These are phyloP conservation scores for Etheostoma spectabile DNA, from an alignment of 2,113 vertebrate genomes.

Conservation along the genomic window DNA sequence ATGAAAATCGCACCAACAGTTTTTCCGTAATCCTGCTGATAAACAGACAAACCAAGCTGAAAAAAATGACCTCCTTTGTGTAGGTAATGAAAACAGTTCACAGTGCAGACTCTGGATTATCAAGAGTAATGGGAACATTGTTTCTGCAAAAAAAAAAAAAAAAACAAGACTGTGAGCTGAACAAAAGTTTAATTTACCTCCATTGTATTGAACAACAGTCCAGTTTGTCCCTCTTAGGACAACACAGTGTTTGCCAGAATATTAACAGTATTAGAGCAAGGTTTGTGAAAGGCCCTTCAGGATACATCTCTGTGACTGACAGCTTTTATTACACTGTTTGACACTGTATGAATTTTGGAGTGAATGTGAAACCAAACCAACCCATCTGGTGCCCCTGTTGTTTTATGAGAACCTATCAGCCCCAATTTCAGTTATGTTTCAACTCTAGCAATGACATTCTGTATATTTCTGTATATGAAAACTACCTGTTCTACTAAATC, in stretches of 20 bases:
- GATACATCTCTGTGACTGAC: conserved; percentile 12
- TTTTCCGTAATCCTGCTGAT: too few relatives aligned
- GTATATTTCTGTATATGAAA: neutral
- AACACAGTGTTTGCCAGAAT: neutral
- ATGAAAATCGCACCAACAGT: too few relatives aligned
- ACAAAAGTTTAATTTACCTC: neutral
- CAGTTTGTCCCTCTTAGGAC: neutral
- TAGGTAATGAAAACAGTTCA: too few relatives aligned
- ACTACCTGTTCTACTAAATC: neutral
- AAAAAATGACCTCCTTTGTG: too few relatives aligned
- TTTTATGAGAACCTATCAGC: neutral
- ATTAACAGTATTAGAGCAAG: neutral
- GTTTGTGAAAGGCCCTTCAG: neutral
- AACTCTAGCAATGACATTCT: neutral
- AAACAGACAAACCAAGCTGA: too few relatives aligned
- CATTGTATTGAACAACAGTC: neutral
- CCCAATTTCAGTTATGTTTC: neutral
- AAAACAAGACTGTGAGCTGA: too few relatives aligned
- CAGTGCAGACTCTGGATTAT: too few relatives aligned
- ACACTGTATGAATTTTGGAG: neutral
- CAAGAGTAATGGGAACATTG: too few relatives aligned
- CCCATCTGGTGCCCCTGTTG: neutral
- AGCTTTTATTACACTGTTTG: neutral
- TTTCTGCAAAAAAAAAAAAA: too few relatives aligned
- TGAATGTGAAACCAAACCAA: conserved; percentile 28